These are phyloP conservation scores for Neodiprion pinetum DNA, from an alignment of 1,140 invertebrate genomes.

Conservation along the genomic window DNA sequence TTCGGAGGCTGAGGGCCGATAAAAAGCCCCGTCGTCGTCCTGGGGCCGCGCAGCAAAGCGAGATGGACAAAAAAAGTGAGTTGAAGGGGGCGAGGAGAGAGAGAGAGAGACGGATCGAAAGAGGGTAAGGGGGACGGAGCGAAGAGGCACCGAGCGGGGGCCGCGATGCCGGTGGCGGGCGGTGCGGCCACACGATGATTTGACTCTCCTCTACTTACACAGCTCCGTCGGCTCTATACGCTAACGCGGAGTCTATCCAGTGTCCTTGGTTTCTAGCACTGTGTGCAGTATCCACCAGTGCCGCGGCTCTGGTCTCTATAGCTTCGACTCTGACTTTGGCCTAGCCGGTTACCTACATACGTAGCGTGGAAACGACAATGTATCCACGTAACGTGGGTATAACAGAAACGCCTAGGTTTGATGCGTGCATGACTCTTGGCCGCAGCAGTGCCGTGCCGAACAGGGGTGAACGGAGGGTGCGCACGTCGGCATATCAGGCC, in stretches of 20 bases:
- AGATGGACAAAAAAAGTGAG: slow-evolving; percentile 18
- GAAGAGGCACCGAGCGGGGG: slow-evolving; percentile 11
- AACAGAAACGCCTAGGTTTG: background rate
- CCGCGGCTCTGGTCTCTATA: slow-evolving; percentile 46
- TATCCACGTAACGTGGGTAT: background rate
- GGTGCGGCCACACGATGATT: slow-evolving; percentile 37
- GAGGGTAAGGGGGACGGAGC: slow-evolving; percentile 12
- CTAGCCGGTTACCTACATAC: too few relatives aligned
- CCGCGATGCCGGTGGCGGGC: slow-evolving; percentile 26
- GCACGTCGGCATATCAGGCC: too few relatives aligned
- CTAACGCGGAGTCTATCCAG: slow-evolving; percentile 5
- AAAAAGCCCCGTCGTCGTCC: slow-evolving; percentile 41
- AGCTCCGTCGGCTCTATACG: too few relatives aligned
- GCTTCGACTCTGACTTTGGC: slow-evolving; percentile 23
- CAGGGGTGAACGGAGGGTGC: background rate
- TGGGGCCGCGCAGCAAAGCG: slow-evolving; percentile 37
- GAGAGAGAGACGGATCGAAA: slow-evolving; percentile 9
- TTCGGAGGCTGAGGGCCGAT: slow-evolving; percentile 49
- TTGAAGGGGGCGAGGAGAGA: slow-evolving; percentile 16
- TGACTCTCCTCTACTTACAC: slow-evolving; percentile 33
- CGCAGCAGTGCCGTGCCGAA: background rate
- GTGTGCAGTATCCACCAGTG: slow-evolving; percentile 27
- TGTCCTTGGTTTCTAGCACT: slow-evolving; percentile 11
- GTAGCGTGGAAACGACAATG: background rate
- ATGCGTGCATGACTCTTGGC: background rate